Percentiles rank a stretch among this genome's conserved stretches.
Conservation (phyloP, 35 echinoderm and acorn worm genomes). For the Amphiura filiformis region DNA sequence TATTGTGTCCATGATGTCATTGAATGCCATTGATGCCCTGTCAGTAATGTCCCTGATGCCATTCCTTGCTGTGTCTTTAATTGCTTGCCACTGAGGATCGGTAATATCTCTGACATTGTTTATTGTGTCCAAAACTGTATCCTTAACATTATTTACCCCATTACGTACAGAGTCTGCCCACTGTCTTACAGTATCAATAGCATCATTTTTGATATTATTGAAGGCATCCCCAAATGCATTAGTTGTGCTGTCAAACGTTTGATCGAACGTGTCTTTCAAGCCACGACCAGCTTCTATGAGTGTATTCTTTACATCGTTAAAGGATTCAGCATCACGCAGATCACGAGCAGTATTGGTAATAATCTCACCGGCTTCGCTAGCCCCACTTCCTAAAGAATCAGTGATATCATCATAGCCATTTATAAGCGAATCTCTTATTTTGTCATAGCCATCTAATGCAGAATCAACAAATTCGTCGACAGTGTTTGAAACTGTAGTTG, state of each 20-base stretch:
- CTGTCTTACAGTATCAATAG: background rate
- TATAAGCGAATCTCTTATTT: background rate
- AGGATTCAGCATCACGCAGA: background rate
- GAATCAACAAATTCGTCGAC: background rate
- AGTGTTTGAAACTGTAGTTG: background rate
- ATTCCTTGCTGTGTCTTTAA: background rate
- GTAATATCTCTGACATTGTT: background rate
- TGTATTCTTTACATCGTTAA: background rate
- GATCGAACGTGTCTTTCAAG: background rate
- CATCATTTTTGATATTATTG: background rate
- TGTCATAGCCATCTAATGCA: background rate
- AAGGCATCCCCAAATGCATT: background rate
- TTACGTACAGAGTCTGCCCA: background rate
- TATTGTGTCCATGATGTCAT: background rate
- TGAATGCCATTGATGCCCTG: background rate
- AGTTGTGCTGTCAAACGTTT: background rate
- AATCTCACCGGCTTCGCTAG: background rate
- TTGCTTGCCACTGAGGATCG: background rate
- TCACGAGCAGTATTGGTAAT: background rate
- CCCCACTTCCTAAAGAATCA: background rate
- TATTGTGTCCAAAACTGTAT: background rate
- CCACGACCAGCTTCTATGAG: background rate
- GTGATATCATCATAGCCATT: background rate
- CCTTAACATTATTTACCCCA: background rate
- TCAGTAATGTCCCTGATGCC: background rate